Evolutionary conservation across 1,140 invertebrate genomes (phyloP), one percentile per base, ranked within the genome.

Genomic region (Anastrepha ludens): DNA sequence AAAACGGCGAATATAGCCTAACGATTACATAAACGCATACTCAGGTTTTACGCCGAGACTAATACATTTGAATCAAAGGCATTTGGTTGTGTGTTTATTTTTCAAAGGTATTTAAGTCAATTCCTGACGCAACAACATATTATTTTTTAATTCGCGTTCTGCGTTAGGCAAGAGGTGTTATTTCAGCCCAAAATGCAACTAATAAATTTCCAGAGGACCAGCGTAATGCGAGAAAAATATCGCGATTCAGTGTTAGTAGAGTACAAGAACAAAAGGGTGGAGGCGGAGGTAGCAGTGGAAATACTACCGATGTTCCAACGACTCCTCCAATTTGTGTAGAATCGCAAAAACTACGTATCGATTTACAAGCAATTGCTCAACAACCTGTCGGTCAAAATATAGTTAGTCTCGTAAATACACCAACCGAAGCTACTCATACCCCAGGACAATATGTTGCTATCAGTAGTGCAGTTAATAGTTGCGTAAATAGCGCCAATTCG

Each of bases 191-290:
- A 55, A 9, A 17, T 55, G 11, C 74, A 74, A 74, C 4, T 74
- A n/a, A 17, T 17, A 86, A 86, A 50, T 11, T 39, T 6, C 15
- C 47, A 7, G 86, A 87, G 20, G 67, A 87, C 39, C 64, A 87
- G 3, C 86, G 50, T 50, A 67, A 44, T 29, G 29, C 91, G 1
- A 90, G 92, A 1, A 93, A 93, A 88, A 89, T 93, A 39, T 93
- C 92, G 0, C 90, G 92, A 3, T 93, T 93, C n/a, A 92, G 92
- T 62, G 92, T 93, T 5, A 93, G 92, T 89, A 89, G 92, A 11
- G 92, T 93, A 20, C 90, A 91, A 86, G 92, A 93, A 67, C 91
- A 91, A 65, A 92, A 91, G 74, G 85, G 13, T 55, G 47, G 89
- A 91, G n/a, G 4, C 20, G 55, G 89, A 91, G n/a, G 4, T 29